A percentile compares a stretch with the other conserved stretches of the same genome.
These are phyloP conservation scores for Toxotes chatareus DNA, from an alignment of 2,113 vertebrate species.

Conservation along the genomic window DNA sequence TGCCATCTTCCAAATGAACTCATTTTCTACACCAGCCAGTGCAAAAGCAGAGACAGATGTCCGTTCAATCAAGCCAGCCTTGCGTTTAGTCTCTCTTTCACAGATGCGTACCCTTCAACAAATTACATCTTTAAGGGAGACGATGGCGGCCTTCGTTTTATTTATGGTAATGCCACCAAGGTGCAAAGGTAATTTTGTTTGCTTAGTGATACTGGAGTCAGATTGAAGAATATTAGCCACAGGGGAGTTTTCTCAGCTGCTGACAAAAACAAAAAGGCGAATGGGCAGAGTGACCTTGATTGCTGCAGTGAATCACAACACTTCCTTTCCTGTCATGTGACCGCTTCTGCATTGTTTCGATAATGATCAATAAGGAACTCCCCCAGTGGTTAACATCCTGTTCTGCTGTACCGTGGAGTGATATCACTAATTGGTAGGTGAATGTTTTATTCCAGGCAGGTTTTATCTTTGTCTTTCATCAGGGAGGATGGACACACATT, in stretches of 20 bases:
- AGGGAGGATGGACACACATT: background rate
- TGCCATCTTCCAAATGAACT: conserved; percentile 56
- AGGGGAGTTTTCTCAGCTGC: background rate
- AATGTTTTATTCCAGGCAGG: conserved; percentile 8
- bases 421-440: background rate
- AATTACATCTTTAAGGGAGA: conserved; percentile 2
- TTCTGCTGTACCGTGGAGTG: background rate
- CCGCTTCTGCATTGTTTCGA: conserved; percentile 19
- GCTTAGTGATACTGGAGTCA: background rate
- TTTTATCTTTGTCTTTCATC: background rate
- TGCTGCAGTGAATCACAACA: conserved; percentile 10
- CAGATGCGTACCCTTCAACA: conserved; percentile 27
- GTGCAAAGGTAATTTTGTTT: conserved; percentile 23
- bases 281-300: conserved; percentile 26
- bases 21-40: conserved; percentile 29
- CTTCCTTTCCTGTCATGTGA: conserved; percentile 41
- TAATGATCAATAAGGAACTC: conserved; percentile 4
- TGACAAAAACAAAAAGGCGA: conserved; percentile 9
- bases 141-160: background rate
- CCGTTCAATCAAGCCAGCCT: conserved; percentile 35
- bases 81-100: conserved; percentile 55
- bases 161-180: conserved; percentile 30
- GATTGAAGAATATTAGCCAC: background rate
- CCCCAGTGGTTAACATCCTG: conserved; percentile 29
- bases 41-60: conserved; percentile 44